Evolutionary conservation across 2,888 invertebrate species (phyloP), one percentile per base, ranked within the genome.

Genomic region (Xestia rhomboidea): DNA sequence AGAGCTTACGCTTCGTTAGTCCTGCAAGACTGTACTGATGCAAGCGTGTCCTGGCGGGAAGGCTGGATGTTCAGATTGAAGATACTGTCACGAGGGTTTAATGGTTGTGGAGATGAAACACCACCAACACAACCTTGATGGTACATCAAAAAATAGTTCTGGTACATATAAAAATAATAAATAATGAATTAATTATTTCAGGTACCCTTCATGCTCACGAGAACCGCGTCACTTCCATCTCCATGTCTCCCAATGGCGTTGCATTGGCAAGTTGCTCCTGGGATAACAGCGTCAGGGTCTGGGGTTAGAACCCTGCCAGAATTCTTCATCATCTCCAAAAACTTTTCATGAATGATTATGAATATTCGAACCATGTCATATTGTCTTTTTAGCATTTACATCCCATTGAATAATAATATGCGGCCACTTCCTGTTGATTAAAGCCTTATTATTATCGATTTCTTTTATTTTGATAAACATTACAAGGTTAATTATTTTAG

Each of bases 221-320:
- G 90, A 99, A 99, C 93, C 97, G 99, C 82, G 98, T 99, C 76
- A 99, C 99, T 57, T 99, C 99, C 15, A 97, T 99, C 83, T 98
- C 98, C 8, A 97, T 99, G 79, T 97, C 99, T 30, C 98, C 98
- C 64, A 99, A 98, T 93, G 99, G 99, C 51, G 97, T 99, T 95
- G 99, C 98, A 10, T 92, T 99, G 86, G 98, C 98, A n/a, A 98
- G 98, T 82, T 98, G 98, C 93, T 99, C 99, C 87, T 99, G 99
- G 99, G 99, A 99, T 96, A 98, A 98, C 91, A 97, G 98, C 89
- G 98, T 99, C 77, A 97, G 98, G 89, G 97, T 99, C 84, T 99
- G 99, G 99, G 98, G 98, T 83, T 98, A 97, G 97, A 82, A 24
- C 13, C 38, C 21, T 30, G 62, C 64, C n/a, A 30, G 27, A 8